Conservation (phyloP, 2,113 vertebrate species). For the Bubo scandiacus region DNA sequence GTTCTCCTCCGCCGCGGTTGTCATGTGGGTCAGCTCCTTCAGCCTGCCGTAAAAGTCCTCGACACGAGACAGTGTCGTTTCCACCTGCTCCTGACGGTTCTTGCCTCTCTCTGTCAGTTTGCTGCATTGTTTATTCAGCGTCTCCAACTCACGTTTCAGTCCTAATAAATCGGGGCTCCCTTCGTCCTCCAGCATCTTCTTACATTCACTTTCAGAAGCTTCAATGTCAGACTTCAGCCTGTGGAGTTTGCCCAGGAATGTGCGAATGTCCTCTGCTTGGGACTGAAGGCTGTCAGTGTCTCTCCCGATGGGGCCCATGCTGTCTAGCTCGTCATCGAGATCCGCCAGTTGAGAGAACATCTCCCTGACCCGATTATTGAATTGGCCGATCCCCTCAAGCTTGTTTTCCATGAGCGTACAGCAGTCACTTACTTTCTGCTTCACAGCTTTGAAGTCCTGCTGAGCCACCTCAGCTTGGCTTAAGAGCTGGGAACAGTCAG, state of each 20-base stretch:
- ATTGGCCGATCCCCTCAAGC: slow-evolving; percentile 92
- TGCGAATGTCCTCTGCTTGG: slow-evolving; percentile 85
- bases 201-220: slow-evolving; percentile 82
- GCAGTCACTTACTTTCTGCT: slow-evolving; percentile 85
- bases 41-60: slow-evolving; percentile 87
- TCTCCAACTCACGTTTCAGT: slow-evolving; percentile 90
- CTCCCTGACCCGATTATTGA: slow-evolving; percentile 87
- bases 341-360: slow-evolving; percentile 93
- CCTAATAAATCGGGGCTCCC: slow-evolving; percentile 92
- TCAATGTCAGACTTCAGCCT: slow-evolving; percentile 83
- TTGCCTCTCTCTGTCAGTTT: slow-evolving; percentile 90
- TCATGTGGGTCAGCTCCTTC: slow-evolving; percentile 82
- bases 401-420: slow-evolving; percentile 87
- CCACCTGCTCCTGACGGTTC: slow-evolving; percentile 84
- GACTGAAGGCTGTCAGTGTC: slow-evolving; percentile 92
- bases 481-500: slow-evolving; percentile 81
- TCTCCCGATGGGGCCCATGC: slow-evolving; percentile 87
- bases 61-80: slow-evolving; percentile 79
- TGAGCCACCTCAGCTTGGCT: slow-evolving; percentile 82
- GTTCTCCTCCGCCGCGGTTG: slow-evolving; percentile 82
- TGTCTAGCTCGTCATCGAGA: slow-evolving; percentile 93
- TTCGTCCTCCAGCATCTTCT: slow-evolving; percentile 88
- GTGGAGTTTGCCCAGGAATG: slow-evolving; percentile 84
- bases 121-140: slow-evolving; percentile 88
- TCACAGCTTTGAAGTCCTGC: slow-evolving; percentile 82